Percentiles rank a stretch among this genome's conserved stretches.
phyloP scores from a whole-genome alignment of 2,113 vertebrate genomes.

The Oreochromis aureus region DNA sequence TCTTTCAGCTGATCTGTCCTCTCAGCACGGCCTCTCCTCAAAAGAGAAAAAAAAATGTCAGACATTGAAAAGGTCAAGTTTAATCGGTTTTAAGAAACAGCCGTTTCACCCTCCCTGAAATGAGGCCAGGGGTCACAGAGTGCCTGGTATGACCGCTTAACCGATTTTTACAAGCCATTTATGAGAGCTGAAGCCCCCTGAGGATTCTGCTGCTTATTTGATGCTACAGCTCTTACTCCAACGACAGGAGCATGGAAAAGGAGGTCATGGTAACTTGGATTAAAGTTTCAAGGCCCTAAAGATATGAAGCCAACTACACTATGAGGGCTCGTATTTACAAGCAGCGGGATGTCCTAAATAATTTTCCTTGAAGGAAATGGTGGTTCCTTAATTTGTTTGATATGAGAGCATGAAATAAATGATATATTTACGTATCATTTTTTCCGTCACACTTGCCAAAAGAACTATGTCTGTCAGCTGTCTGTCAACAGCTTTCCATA shows the following conservation, averaged over 20 bases:
- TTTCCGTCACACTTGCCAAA: neutral
- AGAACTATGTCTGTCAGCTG: neutral
- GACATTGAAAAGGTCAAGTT: slow-evolving; percentile 58
- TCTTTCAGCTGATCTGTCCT: slow-evolving; percentile 25
- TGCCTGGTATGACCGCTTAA: slow-evolving; percentile 45
- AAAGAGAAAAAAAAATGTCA: neutral
- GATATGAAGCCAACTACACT: slow-evolving; percentile 10
- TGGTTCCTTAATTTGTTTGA: neutral
- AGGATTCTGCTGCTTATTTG: slow-evolving; percentile 40
- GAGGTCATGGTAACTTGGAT: slow-evolving; percentile 15
- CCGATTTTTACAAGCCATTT: slow-evolving; percentile 56
- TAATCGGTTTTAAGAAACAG: slow-evolving; percentile 42
- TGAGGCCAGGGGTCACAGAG: slow-evolving; percentile 44
- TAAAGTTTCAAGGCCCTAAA: slow-evolving; percentile 33
- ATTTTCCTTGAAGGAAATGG: slow-evolving; percentile 3
- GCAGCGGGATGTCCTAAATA: slow-evolving; percentile 12
- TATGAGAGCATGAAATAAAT: neutral
- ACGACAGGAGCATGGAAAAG: slow-evolving; percentile 25
- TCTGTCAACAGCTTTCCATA: neutral
- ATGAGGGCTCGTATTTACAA: slow-evolving; percentile 11
- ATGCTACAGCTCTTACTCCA: slow-evolving; percentile 24
- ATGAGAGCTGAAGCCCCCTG: slow-evolving; percentile 19
- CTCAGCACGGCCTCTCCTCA: slow-evolving; percentile 14
- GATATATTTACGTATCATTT: neutral
- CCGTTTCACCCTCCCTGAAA: slow-evolving; percentile 33